phyloP scores from a whole-genome alignment of 35 echinoderm and acorn worm species.

The Amphiura filiformis region DNA sequence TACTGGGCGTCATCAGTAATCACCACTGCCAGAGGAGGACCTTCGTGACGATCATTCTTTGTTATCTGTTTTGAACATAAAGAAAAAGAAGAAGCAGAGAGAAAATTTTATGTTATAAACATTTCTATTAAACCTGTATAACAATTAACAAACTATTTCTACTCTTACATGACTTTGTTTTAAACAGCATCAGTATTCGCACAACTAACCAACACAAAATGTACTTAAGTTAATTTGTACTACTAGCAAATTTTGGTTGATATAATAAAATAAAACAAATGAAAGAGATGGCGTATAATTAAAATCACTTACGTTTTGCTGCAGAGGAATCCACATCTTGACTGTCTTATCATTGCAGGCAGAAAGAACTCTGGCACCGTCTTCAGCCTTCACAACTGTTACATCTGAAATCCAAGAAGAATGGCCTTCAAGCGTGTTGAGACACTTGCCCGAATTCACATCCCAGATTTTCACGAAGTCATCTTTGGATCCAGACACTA shows the following conservation, averaged over 20 bases:
- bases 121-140: too few relatives aligned
- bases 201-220: too few relatives aligned
- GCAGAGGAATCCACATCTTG: constrained; percentile 65
- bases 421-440: constrained; percentile 62
- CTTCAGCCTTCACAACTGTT: constrained; percentile 21
- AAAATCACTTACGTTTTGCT: constrained; percentile 48
- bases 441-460: constrained; percentile 32
- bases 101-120: too few relatives aligned
- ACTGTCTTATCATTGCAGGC: constrained; percentile 86
- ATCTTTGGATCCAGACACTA: constrained; percentile 69
- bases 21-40: not conserved
- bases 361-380: constrained; percentile 48
- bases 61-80: constrained; percentile 3
- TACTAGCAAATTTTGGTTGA: too few relatives aligned
- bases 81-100: not conserved
- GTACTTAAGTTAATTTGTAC: too few relatives aligned
- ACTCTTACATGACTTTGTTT: too few relatives aligned
- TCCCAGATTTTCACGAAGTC: constrained; percentile 73
- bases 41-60: constrained; percentile 20
- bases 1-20: not conserved
- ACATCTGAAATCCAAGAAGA: constrained; percentile 90
- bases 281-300: too few relatives aligned
- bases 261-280: too few relatives aligned
- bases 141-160: too few relatives aligned
- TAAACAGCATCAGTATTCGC: too few relatives aligned